These are phyloP conservation scores for Neolamprologus kungweensis DNA, from an alignment of 2,113 vertebrate species.

Conservation along the genomic window DNA sequence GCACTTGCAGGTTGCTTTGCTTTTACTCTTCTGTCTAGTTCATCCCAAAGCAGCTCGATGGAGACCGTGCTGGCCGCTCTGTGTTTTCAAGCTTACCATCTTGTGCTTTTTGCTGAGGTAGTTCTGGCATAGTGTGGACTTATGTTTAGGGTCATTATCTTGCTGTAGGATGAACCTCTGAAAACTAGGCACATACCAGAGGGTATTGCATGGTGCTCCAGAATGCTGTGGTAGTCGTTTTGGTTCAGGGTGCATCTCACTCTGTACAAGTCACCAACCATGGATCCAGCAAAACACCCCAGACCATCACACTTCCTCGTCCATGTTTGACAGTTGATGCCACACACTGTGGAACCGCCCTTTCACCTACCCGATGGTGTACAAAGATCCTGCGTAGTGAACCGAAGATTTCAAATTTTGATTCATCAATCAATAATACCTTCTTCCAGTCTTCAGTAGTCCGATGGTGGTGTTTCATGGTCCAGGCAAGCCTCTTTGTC, in stretches of 20 bases:
- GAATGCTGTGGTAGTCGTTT: neutral
- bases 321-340: neutral
- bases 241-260: neutral
- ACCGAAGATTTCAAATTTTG: neutral
- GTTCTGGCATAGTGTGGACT: neutral
- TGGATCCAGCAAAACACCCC: neutral
- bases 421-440: neutral
- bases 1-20: neutral
- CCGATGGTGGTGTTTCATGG: neutral
- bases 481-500: neutral
- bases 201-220: neutral
- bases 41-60: accelerated
- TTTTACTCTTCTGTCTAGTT: neutral
- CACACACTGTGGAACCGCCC: accelerated
- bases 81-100: neutral
- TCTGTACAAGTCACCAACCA: neutral
- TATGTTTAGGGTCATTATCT: neutral
- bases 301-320: accelerated
- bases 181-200: neutral
- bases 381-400: neutral
- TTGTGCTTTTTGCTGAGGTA: neutral
- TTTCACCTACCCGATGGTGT: neutral
- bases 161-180: neutral
- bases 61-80: neutral
- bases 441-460: neutral